A percentile compares a stretch with the other conserved stretches of the same genome.
phyloP scores from a whole-genome alignment of 2,888 invertebrate species.

The Lathronympha strigana region DNA sequence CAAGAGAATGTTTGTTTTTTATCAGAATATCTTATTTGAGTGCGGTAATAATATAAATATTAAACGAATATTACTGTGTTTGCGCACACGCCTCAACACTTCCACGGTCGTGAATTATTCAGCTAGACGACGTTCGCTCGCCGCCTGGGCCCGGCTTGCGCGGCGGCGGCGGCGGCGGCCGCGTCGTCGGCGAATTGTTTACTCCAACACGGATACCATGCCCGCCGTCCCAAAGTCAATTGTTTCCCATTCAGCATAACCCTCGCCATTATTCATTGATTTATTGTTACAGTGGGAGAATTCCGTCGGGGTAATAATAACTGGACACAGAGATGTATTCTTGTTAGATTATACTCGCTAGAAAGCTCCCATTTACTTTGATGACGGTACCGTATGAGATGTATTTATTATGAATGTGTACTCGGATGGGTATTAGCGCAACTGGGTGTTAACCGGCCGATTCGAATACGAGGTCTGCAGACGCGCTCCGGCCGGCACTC shows the following conservation, averaged over 20 bases:
- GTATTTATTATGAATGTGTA: slow-evolving; percentile 1
- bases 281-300: slow-evolving; percentile 28
- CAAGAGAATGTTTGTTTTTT: slow-evolving; percentile 60
- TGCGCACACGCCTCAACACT: slow-evolving; percentile 72
- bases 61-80: slow-evolving; percentile 74
- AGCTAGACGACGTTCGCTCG: slow-evolving; percentile 52
- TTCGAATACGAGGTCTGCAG: slow-evolving; percentile 44
- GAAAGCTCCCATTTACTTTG: not conserved
- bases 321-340: slow-evolving; percentile 30
- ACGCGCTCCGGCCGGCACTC: slow-evolving; percentile 48
- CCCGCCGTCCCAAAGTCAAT: slow-evolving; percentile 35
- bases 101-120: slow-evolving; percentile 74
- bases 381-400: not conserved
- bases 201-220: slow-evolving; percentile 50
- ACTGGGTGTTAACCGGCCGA: slow-evolving; percentile 46
- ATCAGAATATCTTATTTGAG: slow-evolving; percentile 61
- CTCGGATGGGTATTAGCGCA: slow-evolving; percentile 20
- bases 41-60: slow-evolving; percentile 73
- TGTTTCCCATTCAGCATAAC: slow-evolving; percentile 41
- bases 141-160: slow-evolving; percentile 49
- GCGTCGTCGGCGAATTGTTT: slow-evolving; percentile 59
- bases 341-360: slow-evolving; percentile 8
- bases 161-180: slow-evolving; percentile 37
- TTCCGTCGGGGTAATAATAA: slow-evolving; percentile 20
- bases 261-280: slow-evolving; percentile 39